phyloP scores from a whole-genome alignment of 2,888 invertebrate species.

The Halocaridina rubra region DNA sequence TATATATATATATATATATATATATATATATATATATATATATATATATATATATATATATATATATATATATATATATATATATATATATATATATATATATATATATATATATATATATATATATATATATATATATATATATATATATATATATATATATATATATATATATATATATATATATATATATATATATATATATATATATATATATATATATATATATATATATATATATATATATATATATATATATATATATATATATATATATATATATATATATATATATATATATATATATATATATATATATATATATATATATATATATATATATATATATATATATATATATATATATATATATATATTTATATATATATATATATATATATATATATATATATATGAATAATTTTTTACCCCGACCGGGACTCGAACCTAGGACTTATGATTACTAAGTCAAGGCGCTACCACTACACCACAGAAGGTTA shows the following conservation, averaged over 20 bases:
- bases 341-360: neutral
- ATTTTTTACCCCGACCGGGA: no score
- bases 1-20: neutral
- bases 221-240: neutral
- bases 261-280: conserved; percentile 8
- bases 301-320: neutral
- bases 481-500: no score
- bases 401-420: neutral
- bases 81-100: neutral
- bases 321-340: neutral
- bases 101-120: neutral
- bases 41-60: neutral
- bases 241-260: neutral
- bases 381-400: neutral
- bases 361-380: neutral
- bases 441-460: no score
- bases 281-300: neutral
- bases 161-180: neutral
- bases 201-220: neutral
- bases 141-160: neutral
- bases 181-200: neutral
- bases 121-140: neutral
- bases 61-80: neutral
- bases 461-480: no score
- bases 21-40: neutral